A percentile compares a stretch with the other conserved stretches of the same genome.
Conservation (phyloP, 2,113 vertebrate genomes). For the Otolemur garnettii region DNA sequence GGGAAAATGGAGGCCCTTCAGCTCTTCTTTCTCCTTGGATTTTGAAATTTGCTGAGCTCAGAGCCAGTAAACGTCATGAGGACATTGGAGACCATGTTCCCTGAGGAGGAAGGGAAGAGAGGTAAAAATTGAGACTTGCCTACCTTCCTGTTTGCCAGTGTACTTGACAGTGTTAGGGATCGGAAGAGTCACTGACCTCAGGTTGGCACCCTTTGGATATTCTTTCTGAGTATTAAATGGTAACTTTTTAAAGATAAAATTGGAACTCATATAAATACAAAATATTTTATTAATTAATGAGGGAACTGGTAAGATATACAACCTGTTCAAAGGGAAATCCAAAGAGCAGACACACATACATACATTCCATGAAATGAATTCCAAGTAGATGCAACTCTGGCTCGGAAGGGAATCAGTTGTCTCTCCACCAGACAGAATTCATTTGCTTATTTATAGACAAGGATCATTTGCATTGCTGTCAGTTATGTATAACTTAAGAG, state of each 20-base stretch:
- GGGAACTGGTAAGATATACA: background rate
- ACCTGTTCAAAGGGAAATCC: background rate
- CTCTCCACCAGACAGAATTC: background rate
- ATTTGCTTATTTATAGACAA: conserved; percentile 1
- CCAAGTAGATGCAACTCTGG: background rate
- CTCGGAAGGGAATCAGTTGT: background rate
- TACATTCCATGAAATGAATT: background rate
- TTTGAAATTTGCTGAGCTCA: background rate
- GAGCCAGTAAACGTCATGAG: background rate
- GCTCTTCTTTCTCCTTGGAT: background rate
- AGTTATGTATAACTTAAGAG: background rate
- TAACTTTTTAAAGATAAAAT: conserved; percentile 29
- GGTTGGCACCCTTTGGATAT: background rate
- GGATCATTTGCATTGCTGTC: background rate
- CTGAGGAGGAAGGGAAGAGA: background rate
- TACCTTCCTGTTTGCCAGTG: background rate
- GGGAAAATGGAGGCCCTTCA: background rate
- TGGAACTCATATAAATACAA: background rate
- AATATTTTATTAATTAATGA: background rate
- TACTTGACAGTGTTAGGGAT: background rate
- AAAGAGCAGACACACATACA: background rate
- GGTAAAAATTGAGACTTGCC: background rate
- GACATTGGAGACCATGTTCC: background rate
- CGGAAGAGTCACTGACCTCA: background rate
- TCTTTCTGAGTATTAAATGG: background rate